Conservation (phyloP, 2,888 invertebrate genomes). For the Gnatocerus cornutus region DNA sequence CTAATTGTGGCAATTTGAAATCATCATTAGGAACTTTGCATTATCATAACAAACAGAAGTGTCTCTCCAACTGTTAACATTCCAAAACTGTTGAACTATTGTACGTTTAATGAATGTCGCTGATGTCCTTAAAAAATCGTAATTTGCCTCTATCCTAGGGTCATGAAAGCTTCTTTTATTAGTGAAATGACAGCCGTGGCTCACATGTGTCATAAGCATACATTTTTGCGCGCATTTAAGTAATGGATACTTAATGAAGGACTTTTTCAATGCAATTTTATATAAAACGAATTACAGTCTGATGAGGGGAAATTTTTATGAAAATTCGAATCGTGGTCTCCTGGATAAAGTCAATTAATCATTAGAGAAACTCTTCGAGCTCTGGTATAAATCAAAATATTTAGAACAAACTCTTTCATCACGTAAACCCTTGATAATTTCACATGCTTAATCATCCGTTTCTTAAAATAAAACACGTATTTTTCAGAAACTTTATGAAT, state of each 20-base stretch:
- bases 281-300: slow-evolving; percentile 25
- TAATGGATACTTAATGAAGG: slow-evolving; percentile 30
- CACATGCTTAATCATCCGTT: slow-evolving; percentile 61
- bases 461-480: slow-evolving; percentile 43
- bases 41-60: slow-evolving; percentile 17
- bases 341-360: slow-evolving; percentile 44
- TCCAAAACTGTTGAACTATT: slow-evolving; percentile 12
- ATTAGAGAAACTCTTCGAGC: slow-evolving; percentile 41
- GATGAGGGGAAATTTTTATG: not conserved
- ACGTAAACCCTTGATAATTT: slow-evolving; percentile 63
- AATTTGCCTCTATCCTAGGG: slow-evolving; percentile 13
- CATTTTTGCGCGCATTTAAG: slow-evolving; percentile 25
- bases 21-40: slow-evolving; percentile 25
- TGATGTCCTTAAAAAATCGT: slow-evolving; percentile 16
- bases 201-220: slow-evolving; percentile 11
- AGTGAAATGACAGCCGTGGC: slow-evolving; percentile 18
- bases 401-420: slow-evolving; percentile 66
- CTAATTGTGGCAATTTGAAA: slow-evolving; percentile 33
- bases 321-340: not conserved
- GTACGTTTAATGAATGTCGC: slow-evolving; percentile 15
- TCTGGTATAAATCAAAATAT: slow-evolving; percentile 67
- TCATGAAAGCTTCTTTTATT: slow-evolving; percentile 17
- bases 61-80: not conserved
- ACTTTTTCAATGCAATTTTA: slow-evolving; percentile 17
- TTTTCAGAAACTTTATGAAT: slow-evolving; percentile 18